A percentile compares a stretch with the other conserved stretches of the same genome.
These are phyloP conservation scores for Isotomurus palustris DNA, from an alignment of 2,888 invertebrate genomes.

Conservation along the genomic window DNA sequence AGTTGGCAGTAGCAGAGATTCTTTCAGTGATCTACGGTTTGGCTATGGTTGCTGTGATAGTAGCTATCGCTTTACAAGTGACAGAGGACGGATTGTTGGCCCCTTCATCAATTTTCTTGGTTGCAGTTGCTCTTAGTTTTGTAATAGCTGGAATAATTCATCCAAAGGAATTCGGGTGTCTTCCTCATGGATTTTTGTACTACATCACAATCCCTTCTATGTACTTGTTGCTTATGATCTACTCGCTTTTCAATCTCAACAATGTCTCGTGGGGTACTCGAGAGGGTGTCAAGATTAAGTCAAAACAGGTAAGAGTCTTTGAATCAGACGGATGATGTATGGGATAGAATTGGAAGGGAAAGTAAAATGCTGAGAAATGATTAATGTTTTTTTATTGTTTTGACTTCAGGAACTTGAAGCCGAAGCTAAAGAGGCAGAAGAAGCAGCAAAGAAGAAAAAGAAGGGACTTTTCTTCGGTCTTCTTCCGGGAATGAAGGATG, in stretches of 20 bases:
- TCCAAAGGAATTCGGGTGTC: constrained; percentile 70
- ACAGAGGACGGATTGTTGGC: constrained; percentile 72
- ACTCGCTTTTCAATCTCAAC: constrained; percentile 87
- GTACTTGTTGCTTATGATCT: constrained; percentile 87
- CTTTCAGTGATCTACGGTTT: constrained; percentile 74
- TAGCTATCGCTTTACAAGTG: constrained; percentile 74
- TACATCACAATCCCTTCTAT: constrained; percentile 90
- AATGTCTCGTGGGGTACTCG: constrained; percentile 93
- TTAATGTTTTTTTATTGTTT: too few relatives aligned
- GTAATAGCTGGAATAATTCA: constrained; percentile 61
- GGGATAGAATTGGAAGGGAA: too few relatives aligned
- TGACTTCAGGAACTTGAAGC: constrained; percentile 49
- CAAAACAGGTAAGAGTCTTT: constrained; percentile 50
- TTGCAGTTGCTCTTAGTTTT: constrained; percentile 64
- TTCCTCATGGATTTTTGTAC: constrained; percentile 73
- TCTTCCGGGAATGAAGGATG: constrained; percentile 32
- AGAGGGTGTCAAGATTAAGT: constrained; percentile 55
- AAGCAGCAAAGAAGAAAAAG: constrained; percentile 50
- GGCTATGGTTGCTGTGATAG: constrained; percentile 80
- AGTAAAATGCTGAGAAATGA: too few relatives aligned
- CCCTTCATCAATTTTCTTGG: constrained; percentile 77
- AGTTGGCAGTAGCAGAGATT: constrained; percentile 67
- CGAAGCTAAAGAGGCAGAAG: constrained; percentile 48
- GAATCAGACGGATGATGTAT: too few relatives aligned
- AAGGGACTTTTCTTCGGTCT: constrained; percentile 48